Evolutionary conservation across 2,888 invertebrate species (phyloP), one percentile per base, ranked within the genome.

Genomic region (Ennomos fuscantarius): DNA sequence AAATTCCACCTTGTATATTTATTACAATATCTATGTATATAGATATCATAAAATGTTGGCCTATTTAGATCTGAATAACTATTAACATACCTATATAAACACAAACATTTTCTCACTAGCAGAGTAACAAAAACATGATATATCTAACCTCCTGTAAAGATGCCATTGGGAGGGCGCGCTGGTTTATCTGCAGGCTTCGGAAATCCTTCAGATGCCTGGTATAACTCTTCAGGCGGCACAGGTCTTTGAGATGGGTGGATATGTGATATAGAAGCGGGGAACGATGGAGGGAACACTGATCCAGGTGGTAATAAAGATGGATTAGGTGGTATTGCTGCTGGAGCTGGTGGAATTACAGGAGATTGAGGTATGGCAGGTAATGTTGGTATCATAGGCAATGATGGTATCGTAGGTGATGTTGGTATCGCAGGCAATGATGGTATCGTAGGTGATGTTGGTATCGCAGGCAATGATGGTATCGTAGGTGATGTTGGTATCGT

Each of bases 91-190:
- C n/a, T n/a, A n/a, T n/a, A 24, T 24, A 6, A 5, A 24, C 24
- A 24, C 24, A 24, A 24, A 24, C 6, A 24, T 24, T 24, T 24
- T 6, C 6, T 6, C 6, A 24, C 0, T 6, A 6, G 6, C 24
- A 24, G 6, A 24, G 6, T 24, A 24, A 24, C 9, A 9, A 33
- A 40, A 24, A 9, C 11, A 9, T 32, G 8, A 11, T 8, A 9
- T 1, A 15, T 57, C 44, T 41, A 11, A 63, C 67, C 63, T 48
- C 62, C 63, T 42, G 52, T 62, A 37, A 63, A 62, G 58, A 62
- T 45, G 36, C 35, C 15, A 54, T 41, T 49, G 2, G 46, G 46
- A 12, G 43, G 47, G 8, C 35, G 50, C 6, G 49, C 31, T 15
- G 55, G 62, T 24, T 63, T 65, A n/a, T 64, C 41, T 6, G 43